Conservation (phyloP, 2,797 vertebrate species). For the Margarornis squamiger region DNA sequence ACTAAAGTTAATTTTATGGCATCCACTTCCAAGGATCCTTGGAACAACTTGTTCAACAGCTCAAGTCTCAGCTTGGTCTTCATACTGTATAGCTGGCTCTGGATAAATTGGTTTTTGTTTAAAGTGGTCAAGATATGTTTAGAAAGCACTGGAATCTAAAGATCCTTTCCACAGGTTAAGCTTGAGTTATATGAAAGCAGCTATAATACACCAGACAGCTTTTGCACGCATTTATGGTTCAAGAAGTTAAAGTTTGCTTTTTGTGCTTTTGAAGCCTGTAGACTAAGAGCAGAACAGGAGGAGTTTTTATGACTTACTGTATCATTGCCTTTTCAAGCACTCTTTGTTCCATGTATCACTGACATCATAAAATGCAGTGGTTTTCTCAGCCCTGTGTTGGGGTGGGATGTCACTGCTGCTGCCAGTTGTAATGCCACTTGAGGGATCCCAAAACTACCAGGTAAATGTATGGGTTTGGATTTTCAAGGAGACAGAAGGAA, state of each 20-base stretch:
- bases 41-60: background rate
- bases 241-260: conserved; percentile 2
- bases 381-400: background rate
- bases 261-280: background rate
- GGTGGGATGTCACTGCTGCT: background rate
- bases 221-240: background rate
- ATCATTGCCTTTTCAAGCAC: conserved; percentile 26
- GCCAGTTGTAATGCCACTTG: background rate
- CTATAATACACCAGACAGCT: background rate
- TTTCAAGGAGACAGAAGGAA: background rate
- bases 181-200: background rate
- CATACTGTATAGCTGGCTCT: background rate
- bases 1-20: background rate
- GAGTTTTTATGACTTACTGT: conserved; percentile 16
- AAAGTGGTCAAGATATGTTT: background rate
- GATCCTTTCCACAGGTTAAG: background rate
- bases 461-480: background rate
- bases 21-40: background rate
- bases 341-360: background rate
- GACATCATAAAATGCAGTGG: background rate
- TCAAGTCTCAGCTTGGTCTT: conserved; percentile 20
- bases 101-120: background rate
- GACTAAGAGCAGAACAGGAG: background rate
- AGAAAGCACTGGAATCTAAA: background rate
- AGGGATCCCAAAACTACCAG: background rate